Percentiles rank a stretch among this genome's conserved stretches.
These are phyloP conservation scores for Pachydiplax longipennis DNA, from an alignment of 2,888 invertebrate genomes.

Conservation along the genomic window DNA sequence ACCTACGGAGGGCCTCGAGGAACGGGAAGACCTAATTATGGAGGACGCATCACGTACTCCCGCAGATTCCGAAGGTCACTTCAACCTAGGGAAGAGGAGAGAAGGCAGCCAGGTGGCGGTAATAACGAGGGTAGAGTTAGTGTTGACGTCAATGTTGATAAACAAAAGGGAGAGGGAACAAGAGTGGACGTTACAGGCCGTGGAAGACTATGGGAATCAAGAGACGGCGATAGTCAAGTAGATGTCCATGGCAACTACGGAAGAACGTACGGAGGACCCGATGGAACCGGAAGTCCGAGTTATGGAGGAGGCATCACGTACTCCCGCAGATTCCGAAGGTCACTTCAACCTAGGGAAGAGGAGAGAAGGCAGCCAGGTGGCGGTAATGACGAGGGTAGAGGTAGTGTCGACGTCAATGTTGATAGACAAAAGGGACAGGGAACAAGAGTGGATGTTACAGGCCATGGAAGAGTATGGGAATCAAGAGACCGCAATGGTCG, in stretches of 20 bases:
- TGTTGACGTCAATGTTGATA: neutral
- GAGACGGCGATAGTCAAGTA: conserved; percentile 6
- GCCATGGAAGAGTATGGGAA: neutral
- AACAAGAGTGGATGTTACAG: neutral
- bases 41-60: neutral
- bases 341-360: neutral
- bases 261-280: neutral
- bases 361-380: too few relatives aligned
- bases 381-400: neutral
- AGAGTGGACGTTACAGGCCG: conserved; percentile 37
- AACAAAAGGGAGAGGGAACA: neutral
- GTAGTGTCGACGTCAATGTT: neutral
- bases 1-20: conserved; percentile 4
- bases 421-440: neutral
- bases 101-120: neutral
- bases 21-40: neutral
- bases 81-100: neutral
- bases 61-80: neutral
- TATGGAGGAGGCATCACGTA: neutral
- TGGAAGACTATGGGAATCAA: conserved; percentile 28
- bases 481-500: neutral
- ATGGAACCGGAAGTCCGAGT: neutral
- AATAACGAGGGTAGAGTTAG: neutral
- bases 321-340: neutral
- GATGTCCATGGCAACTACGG: neutral